phyloP scores from a whole-genome alignment of 2,113 vertebrate genomes.

The Macrotus californicus region DNA sequence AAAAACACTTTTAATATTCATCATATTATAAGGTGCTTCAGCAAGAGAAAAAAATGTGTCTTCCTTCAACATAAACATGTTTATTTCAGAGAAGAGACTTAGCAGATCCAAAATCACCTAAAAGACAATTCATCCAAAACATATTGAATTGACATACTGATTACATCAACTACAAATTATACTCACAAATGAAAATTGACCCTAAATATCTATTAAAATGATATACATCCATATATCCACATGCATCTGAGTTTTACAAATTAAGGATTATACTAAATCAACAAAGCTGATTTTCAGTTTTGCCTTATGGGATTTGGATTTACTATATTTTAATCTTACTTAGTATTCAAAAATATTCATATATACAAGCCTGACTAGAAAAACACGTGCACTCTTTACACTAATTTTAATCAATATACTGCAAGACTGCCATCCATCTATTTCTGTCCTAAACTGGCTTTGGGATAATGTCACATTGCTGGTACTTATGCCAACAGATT shows the following conservation, averaged over 20 bases:
- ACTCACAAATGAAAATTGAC: neutral
- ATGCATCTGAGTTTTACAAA: neutral
- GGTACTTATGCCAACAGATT: neutral
- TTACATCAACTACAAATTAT: neutral
- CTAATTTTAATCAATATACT: neutral
- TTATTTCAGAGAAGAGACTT: neutral
- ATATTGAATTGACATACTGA: neutral
- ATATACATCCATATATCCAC: neutral
- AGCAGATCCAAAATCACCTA: neutral
- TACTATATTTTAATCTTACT: neutral
- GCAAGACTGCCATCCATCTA: neutral
- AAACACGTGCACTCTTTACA: neutral
- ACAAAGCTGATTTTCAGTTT: neutral
- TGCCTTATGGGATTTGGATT: neutral
- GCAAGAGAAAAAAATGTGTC: neutral
- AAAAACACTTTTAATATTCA: neutral
- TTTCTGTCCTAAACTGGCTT: neutral
- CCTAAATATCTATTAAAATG: neutral
- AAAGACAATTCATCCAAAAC: slow-evolving; percentile 9
- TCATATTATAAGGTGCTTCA: neutral
- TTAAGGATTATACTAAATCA: neutral
- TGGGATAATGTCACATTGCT: neutral
- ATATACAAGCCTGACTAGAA: neutral
- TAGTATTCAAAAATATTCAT: neutral
- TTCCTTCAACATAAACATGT: neutral